Evolutionary conservation across 1,140 invertebrate genomes (phyloP), one percentile per base, ranked within the genome.

Genomic region (Neoseiulus cucumeris): DNA sequence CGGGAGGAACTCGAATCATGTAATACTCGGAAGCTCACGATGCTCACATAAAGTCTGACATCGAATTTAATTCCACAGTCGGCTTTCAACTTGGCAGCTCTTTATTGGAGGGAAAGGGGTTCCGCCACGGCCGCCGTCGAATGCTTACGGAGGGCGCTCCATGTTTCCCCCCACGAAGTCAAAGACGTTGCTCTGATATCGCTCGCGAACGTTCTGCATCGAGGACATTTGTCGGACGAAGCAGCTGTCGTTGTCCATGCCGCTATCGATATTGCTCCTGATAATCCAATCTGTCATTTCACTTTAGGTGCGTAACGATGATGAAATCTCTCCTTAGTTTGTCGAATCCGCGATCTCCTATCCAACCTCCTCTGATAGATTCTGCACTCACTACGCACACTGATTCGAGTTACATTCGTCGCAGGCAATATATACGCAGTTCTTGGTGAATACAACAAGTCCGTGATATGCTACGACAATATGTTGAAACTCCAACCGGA

Each of bases 81-180:
- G 20, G 82, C 89, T 72, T 85, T 89, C 71, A 87, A 89, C 73
- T 78, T 91, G 71, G 87, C 86, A 45, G 82, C 87, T 17, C 82
- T 90, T 66, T 91, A 87, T 77, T 91, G 87, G 88, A 79, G 87
- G 64, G 82, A 86, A 1, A 82, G 82, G 72, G 89, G 88, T 29
- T 80, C 88, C 73, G 82, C 86, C 7, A 79, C 81, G 30, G 82
- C 86, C 72, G 87, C 87, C 9, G 76, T 91, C 64, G 87, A 91
- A 72, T 91, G 89, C 76, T 81, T 84, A 20, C 78, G 87, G 18
- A 74, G 87, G 70, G 86, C 88, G 33, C 78, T 90, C 12, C 81
- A 87, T 73, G 84, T 82, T 76, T 84, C 85, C 59, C 85, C 87
- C 41, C 44, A 68, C 18, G 75, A 82, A 66, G 82, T 83, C 71